Percentiles rank a stretch among this genome's conserved stretches.
These are phyloP conservation scores for Cloeon dipterum DNA, from an alignment of 2,888 invertebrate species.

Conservation along the genomic window DNA sequence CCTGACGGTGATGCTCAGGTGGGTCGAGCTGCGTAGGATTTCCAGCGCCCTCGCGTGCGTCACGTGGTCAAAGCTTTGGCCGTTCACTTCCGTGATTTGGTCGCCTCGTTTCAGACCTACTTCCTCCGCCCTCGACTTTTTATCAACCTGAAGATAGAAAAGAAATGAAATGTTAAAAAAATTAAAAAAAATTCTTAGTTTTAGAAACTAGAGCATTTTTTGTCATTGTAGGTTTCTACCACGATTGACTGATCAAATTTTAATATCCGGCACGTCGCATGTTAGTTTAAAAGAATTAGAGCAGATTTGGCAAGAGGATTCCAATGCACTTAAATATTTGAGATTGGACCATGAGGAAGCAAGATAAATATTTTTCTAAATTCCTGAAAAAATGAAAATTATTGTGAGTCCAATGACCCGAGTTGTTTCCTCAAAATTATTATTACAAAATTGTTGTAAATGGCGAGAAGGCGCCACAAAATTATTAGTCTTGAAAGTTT, in stretches of 20 bases:
- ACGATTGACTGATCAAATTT: too few relatives aligned
- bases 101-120: slow-evolving; percentile 91
- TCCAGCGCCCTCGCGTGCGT: slow-evolving; percentile 80
- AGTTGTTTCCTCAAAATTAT: too few relatives aligned
- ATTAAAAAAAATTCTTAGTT: slow-evolving; percentile 2
- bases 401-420: not conserved
- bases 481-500: not conserved
- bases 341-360: too few relatives aligned
- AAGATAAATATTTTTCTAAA: too few relatives aligned
- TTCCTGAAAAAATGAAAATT: too few relatives aligned
- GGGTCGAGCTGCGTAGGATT: slow-evolving; percentile 79
- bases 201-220: not conserved
- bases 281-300: too few relatives aligned
- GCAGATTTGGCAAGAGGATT: too few relatives aligned
- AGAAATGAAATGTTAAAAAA: not conserved
- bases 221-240: too few relatives aligned
- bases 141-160: slow-evolving; percentile 37
- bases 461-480: too few relatives aligned
- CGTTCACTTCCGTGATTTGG: slow-evolving; percentile 94
- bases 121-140: slow-evolving; percentile 82
- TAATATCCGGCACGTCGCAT: too few relatives aligned
- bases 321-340: too few relatives aligned
- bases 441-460: too few relatives aligned
- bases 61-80: slow-evolving; percentile 87
- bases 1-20: slow-evolving; percentile 88